Evolutionary conservation across 2,888 invertebrate genomes (phyloP).

Genomic region (Sussaba pulchella): DNA sequence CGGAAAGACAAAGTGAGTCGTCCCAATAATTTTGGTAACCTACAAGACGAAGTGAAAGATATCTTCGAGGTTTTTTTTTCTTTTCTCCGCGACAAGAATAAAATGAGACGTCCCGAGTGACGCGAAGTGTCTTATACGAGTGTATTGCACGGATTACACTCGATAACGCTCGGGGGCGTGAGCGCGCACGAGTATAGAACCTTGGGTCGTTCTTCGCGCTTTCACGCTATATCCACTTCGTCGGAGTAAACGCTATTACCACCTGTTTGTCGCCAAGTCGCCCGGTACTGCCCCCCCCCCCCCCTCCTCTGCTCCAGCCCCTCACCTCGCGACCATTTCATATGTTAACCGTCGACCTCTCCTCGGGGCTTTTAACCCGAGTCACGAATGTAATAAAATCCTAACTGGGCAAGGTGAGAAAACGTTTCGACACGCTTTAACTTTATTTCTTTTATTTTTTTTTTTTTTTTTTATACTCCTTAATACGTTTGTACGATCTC

Average conservation of each 20-base stretch:
- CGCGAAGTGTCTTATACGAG: neutral
- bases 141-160: neutral
- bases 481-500: constrained; percentile 33
- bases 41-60: too few species aligned
- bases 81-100: too few species aligned
- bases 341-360: constrained; percentile 38
- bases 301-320: too few species aligned
- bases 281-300: too few species aligned
- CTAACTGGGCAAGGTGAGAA: constrained; percentile 26
- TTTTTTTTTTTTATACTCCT: constrained; percentile 8
- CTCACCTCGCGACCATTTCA: neutral
- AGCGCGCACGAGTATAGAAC: neutral
- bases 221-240: constrained; percentile 10
- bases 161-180: neutral
- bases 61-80: too few species aligned
- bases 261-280: constrained; percentile 40
- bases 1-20: too few species aligned
- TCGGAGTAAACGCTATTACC: constrained; percentile 46
- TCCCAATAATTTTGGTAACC: too few species aligned
- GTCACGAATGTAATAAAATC: constrained; percentile 62
- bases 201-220: constrained; percentile 18
- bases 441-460: neutral
- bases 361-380: constrained; percentile 41
- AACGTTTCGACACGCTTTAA: constrained; percentile 11
- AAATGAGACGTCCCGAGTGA: neutral